phyloP scores from a whole-genome alignment of 2,888 invertebrate genomes.

The Drosophila algonquin region DNA sequence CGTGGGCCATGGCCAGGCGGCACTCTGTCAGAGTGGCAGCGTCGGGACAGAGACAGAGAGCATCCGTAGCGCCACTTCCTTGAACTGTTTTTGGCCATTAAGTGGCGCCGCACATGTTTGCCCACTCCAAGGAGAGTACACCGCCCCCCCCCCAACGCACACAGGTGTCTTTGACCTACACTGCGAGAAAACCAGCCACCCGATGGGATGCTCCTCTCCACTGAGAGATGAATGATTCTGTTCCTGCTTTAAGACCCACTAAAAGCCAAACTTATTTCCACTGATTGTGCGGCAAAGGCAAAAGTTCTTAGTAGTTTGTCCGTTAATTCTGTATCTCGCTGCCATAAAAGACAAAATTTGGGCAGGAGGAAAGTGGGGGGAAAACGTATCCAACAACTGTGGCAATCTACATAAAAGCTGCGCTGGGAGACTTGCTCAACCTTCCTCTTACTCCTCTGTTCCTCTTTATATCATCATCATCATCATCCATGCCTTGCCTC shows the following conservation, averaged over 20 bases:
- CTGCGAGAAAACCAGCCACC: conserved; percentile 25
- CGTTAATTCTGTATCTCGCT: conserved; percentile 17
- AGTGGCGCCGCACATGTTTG: conserved; percentile 60
- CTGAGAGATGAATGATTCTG: not conserved
- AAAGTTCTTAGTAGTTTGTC: conserved; percentile 13
- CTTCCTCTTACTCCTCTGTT: not conserved
- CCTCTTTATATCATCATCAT: not conserved
- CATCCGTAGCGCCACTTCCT: conserved; percentile 41
- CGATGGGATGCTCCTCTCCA: not conserved
- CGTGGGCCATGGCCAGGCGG: conserved; percentile 29
- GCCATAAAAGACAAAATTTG: conserved; percentile 25
- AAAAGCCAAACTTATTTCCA: not conserved
- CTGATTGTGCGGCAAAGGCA: not conserved
- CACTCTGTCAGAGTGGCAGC: conserved; percentile 56
- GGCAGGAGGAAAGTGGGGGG: too few relatives aligned
- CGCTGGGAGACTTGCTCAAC: conserved; percentile 24
- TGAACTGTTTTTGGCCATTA: conserved; percentile 61
- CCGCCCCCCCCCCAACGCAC: not conserved
- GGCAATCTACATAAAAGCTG: conserved; percentile 46
- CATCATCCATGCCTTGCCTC: conserved; percentile 8
- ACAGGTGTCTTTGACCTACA: conserved; percentile 51
- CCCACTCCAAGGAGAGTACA: not conserved
- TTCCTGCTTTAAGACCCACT: not conserved
- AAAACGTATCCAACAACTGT: conserved; percentile 26
- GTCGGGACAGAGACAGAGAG: not conserved